A percentile compares a stretch with the other conserved stretches of the same genome.
Evolutionary conservation across 2,113 vertebrate species (phyloP).

Genomic region (Charina bottae): DNA sequence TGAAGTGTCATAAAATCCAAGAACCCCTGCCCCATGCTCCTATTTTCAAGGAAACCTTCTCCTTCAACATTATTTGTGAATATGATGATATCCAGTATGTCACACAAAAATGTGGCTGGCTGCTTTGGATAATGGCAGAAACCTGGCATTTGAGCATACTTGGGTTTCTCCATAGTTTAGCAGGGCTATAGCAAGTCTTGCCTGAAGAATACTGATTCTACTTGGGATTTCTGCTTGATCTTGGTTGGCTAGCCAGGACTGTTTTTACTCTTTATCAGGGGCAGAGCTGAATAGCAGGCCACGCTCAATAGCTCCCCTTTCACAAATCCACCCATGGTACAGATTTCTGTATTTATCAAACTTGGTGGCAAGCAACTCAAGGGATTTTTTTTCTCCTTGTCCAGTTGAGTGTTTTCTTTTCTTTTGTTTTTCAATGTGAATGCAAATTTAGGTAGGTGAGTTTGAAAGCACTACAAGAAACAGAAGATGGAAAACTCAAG

Average conservation of each 20-base stretch:
- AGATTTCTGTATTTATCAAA: conserved; percentile 68
- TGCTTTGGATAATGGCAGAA: conserved; percentile 63
- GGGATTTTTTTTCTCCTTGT: conserved; percentile 46
- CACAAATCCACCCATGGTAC: conserved; percentile 69
- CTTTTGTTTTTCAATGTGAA: conserved; percentile 45
- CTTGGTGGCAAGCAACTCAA: conserved; percentile 68
- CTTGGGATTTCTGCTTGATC: conserved; percentile 68
- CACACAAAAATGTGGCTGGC: conserved; percentile 9
- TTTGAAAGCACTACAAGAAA: conserved; percentile 58
- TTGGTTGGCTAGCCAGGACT: conserved; percentile 63
- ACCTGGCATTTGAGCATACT: conserved; percentile 54
- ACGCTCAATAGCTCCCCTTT: conserved; percentile 71
- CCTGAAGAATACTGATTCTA: conserved; percentile 67
- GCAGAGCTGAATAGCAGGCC: conserved; percentile 73
- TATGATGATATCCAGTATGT: conserved; percentile 15
- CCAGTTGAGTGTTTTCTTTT: conserved; percentile 52
- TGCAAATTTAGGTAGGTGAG: conserved; percentile 48
- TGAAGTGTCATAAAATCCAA: not conserved
- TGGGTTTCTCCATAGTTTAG: conserved; percentile 60
- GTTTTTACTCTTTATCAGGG: conserved; percentile 71
- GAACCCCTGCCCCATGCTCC: not conserved
- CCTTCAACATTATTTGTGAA: not conserved
- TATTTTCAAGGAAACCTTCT: conserved; percentile 9
- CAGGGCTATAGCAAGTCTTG: conserved; percentile 63
- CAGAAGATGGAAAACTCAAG: conserved; percentile 43